A percentile compares a stretch with the other conserved stretches of the same genome.
phyloP scores from a whole-genome alignment of 1,140 invertebrate species.

The Diorhabda carinulata region DNA sequence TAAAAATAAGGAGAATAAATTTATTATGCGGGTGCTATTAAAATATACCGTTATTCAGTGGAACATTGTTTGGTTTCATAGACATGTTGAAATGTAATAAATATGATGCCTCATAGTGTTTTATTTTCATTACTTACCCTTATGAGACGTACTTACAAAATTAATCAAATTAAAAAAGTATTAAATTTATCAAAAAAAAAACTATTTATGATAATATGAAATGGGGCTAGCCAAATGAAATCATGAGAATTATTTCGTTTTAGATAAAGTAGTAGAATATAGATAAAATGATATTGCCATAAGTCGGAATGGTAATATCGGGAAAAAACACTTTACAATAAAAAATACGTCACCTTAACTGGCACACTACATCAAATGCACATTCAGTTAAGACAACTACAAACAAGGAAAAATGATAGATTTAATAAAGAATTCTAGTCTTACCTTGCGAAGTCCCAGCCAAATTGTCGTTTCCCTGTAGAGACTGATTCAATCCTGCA shows the following conservation, averaged over 20 bases:
- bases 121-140: no score
- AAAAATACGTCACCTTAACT: constrained; percentile 17
- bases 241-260: not conserved
- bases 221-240: no score
- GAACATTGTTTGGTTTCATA: no score
- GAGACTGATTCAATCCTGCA: constrained; percentile 62
- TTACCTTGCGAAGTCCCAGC: constrained; percentile 84
- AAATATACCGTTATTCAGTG: no score
- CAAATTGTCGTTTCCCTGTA: constrained; percentile 63
- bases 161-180: no score
- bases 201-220: no score
- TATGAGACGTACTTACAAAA: no score
- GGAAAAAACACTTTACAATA: not conserved
- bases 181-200: no score
- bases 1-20: no score
- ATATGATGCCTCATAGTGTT: no score
- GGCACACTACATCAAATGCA: constrained; percentile 18
- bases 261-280: constrained; percentile 7
- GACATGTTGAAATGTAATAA: no score
- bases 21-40: no score
- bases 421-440: constrained; percentile 43
- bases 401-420: not conserved
- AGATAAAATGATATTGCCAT: not conserved
- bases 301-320: not conserved
- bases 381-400: constrained; percentile 22